A percentile compares a stretch with the other conserved stretches of the same genome.
Evolutionary conservation across 2,797 vertebrate species (phyloP).

Genomic region (Darevskia mixta): DNA sequence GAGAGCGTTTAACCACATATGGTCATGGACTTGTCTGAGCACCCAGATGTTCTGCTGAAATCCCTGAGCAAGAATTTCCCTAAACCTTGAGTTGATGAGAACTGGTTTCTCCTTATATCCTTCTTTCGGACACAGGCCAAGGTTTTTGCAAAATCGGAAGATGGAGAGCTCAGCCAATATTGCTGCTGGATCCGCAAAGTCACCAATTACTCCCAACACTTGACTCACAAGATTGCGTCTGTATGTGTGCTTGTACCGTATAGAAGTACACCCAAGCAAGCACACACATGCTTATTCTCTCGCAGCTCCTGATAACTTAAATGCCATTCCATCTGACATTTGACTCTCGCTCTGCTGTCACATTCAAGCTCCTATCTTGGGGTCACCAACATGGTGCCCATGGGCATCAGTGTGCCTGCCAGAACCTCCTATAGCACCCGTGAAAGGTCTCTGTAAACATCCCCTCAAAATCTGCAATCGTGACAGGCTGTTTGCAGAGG

Average conservation of each 20-base stretch:
- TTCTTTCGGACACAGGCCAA: background rate
- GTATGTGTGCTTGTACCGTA: background rate
- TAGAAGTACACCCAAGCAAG: background rate
- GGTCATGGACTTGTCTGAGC: slow-evolving; percentile 16
- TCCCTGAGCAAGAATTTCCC: background rate
- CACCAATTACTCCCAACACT: background rate
- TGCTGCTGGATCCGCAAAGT: background rate
- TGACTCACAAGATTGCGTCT: background rate
- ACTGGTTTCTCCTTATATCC: background rate
- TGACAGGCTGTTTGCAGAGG: no score
- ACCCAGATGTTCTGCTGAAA: slow-evolving; percentile 30
- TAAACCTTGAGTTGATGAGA: background rate
- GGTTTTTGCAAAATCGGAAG: background rate
- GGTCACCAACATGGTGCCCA: no score
- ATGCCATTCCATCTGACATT: no score
- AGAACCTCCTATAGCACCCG: no score
- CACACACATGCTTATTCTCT: background rate
- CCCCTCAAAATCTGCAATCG: no score
- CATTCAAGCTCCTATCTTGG: no score
- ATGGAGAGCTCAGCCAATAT: background rate
- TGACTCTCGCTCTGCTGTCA: no score
- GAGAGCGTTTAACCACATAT: slow-evolving; percentile 41
- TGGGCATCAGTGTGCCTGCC: no score
- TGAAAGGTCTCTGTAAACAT: no score
- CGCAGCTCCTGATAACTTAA: no score